These are phyloP conservation scores for Tangara arthus DNA, from an alignment of 2,797 vertebrate species.

Conservation along the genomic window DNA sequence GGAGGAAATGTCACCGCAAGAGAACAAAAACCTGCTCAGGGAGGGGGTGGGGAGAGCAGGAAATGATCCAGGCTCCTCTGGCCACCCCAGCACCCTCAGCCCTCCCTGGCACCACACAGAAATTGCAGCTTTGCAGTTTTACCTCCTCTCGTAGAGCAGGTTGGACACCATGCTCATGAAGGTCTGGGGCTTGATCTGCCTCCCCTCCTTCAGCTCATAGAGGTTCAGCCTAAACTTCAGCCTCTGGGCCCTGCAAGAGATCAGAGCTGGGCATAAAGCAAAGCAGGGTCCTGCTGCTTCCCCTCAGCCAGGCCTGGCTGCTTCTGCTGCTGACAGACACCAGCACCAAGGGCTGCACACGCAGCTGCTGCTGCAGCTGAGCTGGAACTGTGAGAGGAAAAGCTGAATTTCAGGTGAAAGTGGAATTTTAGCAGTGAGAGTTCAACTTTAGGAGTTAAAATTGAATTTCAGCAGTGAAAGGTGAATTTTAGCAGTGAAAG, in stretches of 20 bases:
- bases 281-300: neutral
- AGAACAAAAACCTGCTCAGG: neutral
- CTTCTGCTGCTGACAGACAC: neutral
- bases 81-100: neutral
- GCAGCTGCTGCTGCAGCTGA: too few relatives aligned
- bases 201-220: constrained; percentile 96
- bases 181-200: constrained; percentile 96
- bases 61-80: neutral
- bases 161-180: constrained; percentile 99
- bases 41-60: neutral
- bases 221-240: constrained; percentile 96
- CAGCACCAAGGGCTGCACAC: neutral
- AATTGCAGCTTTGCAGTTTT: neutral
- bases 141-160: constrained; percentile 91
- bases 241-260: constrained; percentile 84
- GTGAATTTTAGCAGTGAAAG: neutral
- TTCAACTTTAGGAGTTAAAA: neutral
- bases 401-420: neutral
- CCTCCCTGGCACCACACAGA: neutral
- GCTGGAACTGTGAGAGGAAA: too few relatives aligned
- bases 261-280: neutral
- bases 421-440: accelerated
- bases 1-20: neutral
- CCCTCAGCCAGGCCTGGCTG: neutral
- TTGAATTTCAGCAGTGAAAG: neutral